Evolutionary conservation across 2,888 invertebrate genomes (phyloP).

Genomic region (Brachycybe producta): DNA sequence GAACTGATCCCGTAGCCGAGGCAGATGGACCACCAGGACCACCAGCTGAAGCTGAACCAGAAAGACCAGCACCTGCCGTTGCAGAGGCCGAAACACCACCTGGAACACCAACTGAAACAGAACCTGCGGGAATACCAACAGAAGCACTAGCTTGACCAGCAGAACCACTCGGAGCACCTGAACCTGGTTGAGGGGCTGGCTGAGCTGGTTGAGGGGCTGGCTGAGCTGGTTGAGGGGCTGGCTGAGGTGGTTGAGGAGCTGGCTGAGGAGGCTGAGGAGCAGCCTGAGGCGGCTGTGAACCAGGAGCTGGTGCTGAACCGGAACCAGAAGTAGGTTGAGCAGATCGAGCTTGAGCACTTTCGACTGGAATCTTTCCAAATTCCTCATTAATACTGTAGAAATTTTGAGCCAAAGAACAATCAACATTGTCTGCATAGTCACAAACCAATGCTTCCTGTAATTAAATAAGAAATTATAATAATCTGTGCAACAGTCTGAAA

Average conservation of each 20-base stretch:
- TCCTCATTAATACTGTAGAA: constrained; percentile 13
- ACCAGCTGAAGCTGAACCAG: too few species aligned
- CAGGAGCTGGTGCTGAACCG: neutral
- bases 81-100: too few species aligned
- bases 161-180: neutral
- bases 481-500: neutral
- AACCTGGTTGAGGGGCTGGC: constrained; percentile 2
- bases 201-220: neutral
- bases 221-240: neutral
- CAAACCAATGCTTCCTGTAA: constrained; percentile 15
- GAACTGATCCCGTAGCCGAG: too few species aligned
- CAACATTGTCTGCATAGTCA: constrained; percentile 13
- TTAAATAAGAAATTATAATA: neutral
- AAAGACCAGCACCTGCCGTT: too few species aligned
- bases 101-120: too few species aligned
- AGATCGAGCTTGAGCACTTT: constrained; percentile 3
- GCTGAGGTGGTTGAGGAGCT: neutral
- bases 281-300: neutral
- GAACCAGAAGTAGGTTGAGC: constrained; percentile 1
- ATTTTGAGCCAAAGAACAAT: constrained; percentile 7
- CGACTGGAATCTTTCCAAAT: constrained; percentile 15
- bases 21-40: too few species aligned
- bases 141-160: neutral
- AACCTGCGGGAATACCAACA: too few species aligned
- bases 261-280: neutral